Percentiles rank a stretch among this genome's conserved stretches.
Evolutionary conservation across 2,113 vertebrate species (phyloP).

Genomic region (Electrona antarctica): DNA sequence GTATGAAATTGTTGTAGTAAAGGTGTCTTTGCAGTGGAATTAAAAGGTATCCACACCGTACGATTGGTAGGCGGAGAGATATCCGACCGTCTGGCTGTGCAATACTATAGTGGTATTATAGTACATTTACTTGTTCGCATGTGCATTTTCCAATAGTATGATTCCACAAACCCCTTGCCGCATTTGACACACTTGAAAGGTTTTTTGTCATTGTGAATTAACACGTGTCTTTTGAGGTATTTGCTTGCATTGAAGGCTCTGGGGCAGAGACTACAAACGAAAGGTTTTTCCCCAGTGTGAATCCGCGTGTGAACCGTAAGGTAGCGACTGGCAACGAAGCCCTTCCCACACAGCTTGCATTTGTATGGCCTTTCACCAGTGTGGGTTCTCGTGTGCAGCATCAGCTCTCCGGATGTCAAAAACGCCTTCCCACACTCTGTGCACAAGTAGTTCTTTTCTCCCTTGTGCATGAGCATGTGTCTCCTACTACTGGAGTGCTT

Average conservation of each 20-base stretch:
- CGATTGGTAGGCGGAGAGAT: too few relatives aligned
- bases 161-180: constrained; percentile 43
- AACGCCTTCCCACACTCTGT: constrained; percentile 52
- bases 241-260: not conserved
- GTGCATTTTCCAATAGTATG: constrained; percentile 34
- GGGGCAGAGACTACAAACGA: not conserved
- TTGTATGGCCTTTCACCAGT: constrained; percentile 31
- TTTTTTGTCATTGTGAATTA: constrained; percentile 27
- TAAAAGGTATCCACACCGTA: too few relatives aligned
- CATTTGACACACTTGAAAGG: constrained; percentile 47
- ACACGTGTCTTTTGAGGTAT: not conserved
- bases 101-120: too few relatives aligned
- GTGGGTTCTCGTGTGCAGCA: constrained; percentile 38
- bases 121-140: not conserved
- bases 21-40: too few relatives aligned
- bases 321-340: constrained; percentile 15
- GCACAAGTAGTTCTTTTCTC: constrained; percentile 52
- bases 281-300: constrained; percentile 9
- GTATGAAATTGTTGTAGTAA: too few relatives aligned
- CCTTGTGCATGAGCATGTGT: constrained; percentile 57
- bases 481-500: not conserved
- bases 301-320: not conserved
- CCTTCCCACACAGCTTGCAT: constrained; percentile 19
- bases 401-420: constrained; percentile 33
- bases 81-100: too few relatives aligned